These are phyloP conservation scores for Gandaritis pyraliata DNA, from an alignment of 2,888 invertebrate species.

Conservation along the genomic window DNA sequence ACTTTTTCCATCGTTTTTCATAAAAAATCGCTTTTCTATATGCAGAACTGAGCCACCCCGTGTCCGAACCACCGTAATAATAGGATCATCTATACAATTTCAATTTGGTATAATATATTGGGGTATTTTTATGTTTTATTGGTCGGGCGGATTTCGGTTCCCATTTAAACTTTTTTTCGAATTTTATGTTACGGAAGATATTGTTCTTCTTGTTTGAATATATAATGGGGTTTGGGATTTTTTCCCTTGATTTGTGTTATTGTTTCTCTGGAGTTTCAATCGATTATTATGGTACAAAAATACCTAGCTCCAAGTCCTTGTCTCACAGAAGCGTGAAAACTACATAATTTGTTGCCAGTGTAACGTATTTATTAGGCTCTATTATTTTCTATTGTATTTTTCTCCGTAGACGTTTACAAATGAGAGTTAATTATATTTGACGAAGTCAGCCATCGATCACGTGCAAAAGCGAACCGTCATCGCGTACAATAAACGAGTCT, in stretches of 20 bases:
- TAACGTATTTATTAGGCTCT: conserved; percentile 22
- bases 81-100: conserved; percentile 74
- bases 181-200: conserved; percentile 81
- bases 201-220: conserved; percentile 57
- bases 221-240: conserved; percentile 45
- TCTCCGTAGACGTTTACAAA: conserved; percentile 42
- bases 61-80: conserved; percentile 68
- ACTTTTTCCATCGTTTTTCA: conserved; percentile 62
- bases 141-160: conserved; percentile 70
- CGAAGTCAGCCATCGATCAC: conserved; percentile 67
- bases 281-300: conserved; percentile 19
- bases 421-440: conserved; percentile 47
- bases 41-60: conserved; percentile 61
- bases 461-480: conserved; percentile 57
- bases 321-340: conserved; percentile 11
- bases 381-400: conserved; percentile 34
- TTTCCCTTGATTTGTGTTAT: conserved; percentile 50
- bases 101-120: conserved; percentile 73
- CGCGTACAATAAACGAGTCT: conserved; percentile 64
- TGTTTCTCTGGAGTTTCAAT: conserved; percentile 41
- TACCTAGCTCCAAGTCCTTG: neutral
- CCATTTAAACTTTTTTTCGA: conserved; percentile 78
- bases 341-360: conserved; percentile 20
- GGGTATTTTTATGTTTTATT: conserved; percentile 77
- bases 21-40: conserved; percentile 69